Base-by-base conservation (phyloP, 53 echinoderm and acorn worm genomes). In the Patiria pectinifera region DNA sequence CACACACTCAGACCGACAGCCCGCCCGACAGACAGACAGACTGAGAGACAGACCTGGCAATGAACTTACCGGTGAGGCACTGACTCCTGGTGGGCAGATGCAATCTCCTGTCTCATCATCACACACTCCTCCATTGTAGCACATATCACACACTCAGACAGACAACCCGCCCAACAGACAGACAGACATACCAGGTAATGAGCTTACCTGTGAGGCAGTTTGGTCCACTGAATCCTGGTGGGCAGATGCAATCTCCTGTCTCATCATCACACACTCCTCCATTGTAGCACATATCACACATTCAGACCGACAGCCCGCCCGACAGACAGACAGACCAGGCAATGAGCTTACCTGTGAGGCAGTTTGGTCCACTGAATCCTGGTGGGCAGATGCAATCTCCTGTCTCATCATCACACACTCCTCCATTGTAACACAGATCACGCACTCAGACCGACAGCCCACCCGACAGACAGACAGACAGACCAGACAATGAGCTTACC, bases 341-440 rank as follows among this genome's bases (percentile, higher is more conserved):
- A 49, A 48, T 21, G 12, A 43, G 66, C 92, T 87, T 92, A 84
- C 84, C 84, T 6, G 62, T 84, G 59, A 62, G 84, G 84, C 84
- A 84, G 84, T 84, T 84, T 84, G 84, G 46, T 63, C 84, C 84
- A 2, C 2, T 84, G 84, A 84, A 84, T 80, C 95, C 95, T 83
- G 97, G 91, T 85, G 95, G 84, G 80, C 97, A 97, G n/a, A 97
- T 95, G 70, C 96, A 97, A 59, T 86, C 62, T 70, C 97, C 97
- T 45, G 92, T 93, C 62, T 79, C 85, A 75, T 97, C 96, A 93
- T 97, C 94, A 92, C 97, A 96, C 26, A 97, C 75, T 21, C 97
- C 97, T 19, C 97, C 97, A 93, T 95, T 96, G 87, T 94, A 93
- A 58, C 97, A 97, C 60, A 87, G 48, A 14, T 88, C 92, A 89